A percentile compares a stretch with the other conserved stretches of the same genome.
phyloP scores from a whole-genome alignment of 2,113 vertebrate species.

The Halichoerus grypus region DNA sequence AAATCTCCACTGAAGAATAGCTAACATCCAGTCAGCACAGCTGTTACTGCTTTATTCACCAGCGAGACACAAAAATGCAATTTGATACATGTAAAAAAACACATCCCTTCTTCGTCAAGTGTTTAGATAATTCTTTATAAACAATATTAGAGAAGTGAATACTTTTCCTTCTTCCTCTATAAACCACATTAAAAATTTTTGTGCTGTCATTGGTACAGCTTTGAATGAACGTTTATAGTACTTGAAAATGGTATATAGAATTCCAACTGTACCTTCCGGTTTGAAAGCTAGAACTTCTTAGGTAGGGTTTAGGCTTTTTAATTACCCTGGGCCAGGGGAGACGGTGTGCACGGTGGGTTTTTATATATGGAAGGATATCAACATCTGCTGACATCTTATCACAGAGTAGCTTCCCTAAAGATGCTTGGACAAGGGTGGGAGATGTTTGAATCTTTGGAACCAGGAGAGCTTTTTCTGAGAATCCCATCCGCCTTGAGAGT shows the following conservation, averaged over 20 bases:
- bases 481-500: conserved; percentile 57
- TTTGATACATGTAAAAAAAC: conserved; percentile 87
- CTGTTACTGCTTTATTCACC: conserved; percentile 90
- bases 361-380: conserved; percentile 61
- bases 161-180: conserved; percentile 87
- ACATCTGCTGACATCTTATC: conserved; percentile 63
- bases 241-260: conserved; percentile 82
- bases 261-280: conserved; percentile 76
- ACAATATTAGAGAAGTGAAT: conserved; percentile 88
- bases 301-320: conserved; percentile 64
- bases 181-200: conserved; percentile 85
- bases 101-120: conserved; percentile 79
- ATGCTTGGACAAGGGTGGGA: not conserved
- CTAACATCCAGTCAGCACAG: conserved; percentile 89
- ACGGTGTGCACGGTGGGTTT: conserved; percentile 65
- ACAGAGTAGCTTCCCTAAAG: conserved; percentile 62
- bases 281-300: conserved; percentile 71
- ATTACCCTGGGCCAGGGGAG: conserved; percentile 49
- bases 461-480: conserved; percentile 50
- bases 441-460: conserved; percentile 68
- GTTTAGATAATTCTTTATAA: conserved; percentile 93
- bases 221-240: conserved; percentile 83
- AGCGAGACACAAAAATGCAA: conserved; percentile 86
- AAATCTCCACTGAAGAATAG: conserved; percentile 87
- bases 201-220: conserved; percentile 84